Evolutionary conservation across 2,113 vertebrate genomes (phyloP).

Genomic region (Ancistrus triradiatus): DNA sequence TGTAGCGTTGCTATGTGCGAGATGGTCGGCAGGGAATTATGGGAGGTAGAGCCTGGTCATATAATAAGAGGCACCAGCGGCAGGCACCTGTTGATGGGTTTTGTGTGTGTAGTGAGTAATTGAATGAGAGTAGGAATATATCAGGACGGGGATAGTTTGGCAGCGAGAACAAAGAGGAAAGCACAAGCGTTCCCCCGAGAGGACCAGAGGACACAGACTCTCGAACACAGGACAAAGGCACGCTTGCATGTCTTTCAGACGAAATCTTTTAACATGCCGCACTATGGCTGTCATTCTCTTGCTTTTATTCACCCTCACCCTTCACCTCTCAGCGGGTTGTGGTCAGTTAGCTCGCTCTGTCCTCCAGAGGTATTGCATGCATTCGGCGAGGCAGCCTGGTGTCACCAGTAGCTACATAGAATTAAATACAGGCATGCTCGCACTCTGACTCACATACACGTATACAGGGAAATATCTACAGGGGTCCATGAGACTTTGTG

Average conservation of each 20-base stretch:
- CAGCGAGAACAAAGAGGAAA: slow-evolving; percentile 15
- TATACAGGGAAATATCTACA: not conserved
- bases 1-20: not conserved
- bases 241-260: not conserved
- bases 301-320: not conserved
- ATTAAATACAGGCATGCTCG: slow-evolving; percentile 11
- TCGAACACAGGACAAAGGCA: not conserved
- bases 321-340: not conserved
- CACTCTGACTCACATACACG: slow-evolving; percentile 20
- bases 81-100: slow-evolving; percentile 67
- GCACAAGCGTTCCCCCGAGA: slow-evolving; percentile 26
- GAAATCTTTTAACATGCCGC: not conserved
- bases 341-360: slow-evolving; percentile 8
- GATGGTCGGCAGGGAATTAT: slow-evolving; percentile 32
- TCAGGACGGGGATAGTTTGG: not conserved
- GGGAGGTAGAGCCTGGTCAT: slow-evolving; percentile 64
- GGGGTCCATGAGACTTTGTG: too few relatives aligned
- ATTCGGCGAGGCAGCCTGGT: slow-evolving; percentile 16
- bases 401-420: slow-evolving; percentile 6
- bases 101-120: slow-evolving; percentile 1
- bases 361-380: slow-evolving; percentile 15
- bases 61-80: slow-evolving; percentile 53
- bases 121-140: not conserved
- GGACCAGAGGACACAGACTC: slow-evolving; percentile 17
- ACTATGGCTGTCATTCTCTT: not conserved